Evolutionary conservation across 2,113 vertebrate species (phyloP), one percentile per base, ranked within the genome.

Genomic region (Lichenostomus cassidix): DNA sequence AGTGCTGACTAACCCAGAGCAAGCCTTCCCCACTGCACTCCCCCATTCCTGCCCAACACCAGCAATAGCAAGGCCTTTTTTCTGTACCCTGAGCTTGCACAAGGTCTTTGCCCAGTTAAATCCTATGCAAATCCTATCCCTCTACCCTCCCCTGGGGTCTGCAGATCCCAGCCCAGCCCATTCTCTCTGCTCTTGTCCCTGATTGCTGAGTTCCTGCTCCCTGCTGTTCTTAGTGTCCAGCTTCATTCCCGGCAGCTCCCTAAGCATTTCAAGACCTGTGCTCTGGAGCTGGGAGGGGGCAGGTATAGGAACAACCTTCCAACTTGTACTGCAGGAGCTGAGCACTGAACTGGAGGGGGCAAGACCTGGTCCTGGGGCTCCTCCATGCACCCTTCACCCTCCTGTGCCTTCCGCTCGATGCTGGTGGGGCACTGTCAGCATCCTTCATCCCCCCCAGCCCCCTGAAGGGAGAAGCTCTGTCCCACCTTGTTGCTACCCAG

Each of bases 41-140:
- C 84, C 77, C 74, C 1, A 0, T 76, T 89, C 89, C 87, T 75
- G 81, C 91, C 79, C 1, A 0, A 53, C 87, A 94, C 89, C 89
- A 94, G 94, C 95, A 96, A 89, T 7, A 94, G 91, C 87, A 89
- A 89, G 92, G 91, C 69, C 89, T 81, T 31, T 55, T 89, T 33
- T 68, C 65, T 2, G 5, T 49, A 47, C 65, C 78, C 44, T 0
- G 8, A 89, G 89, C 96, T 94, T 92, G 95, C 94, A 95, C 90
- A 37, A 94, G 87, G 88, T 90, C 92, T 93, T 90, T 81, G 79
- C 88, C 90, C 82, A 70, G 24, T 81, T 79, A 63, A 91, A 83
- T 95, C 94, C 92, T 96, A 92, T 96, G 96, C 94, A 97, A 92
- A 78, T 62, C n/a, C 33, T 70, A 53, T 13, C 71, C 56, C 56